These are phyloP conservation scores for Epinephelus cyanopodus DNA, from an alignment of 2,113 vertebrate genomes.

Conservation along the genomic window DNA sequence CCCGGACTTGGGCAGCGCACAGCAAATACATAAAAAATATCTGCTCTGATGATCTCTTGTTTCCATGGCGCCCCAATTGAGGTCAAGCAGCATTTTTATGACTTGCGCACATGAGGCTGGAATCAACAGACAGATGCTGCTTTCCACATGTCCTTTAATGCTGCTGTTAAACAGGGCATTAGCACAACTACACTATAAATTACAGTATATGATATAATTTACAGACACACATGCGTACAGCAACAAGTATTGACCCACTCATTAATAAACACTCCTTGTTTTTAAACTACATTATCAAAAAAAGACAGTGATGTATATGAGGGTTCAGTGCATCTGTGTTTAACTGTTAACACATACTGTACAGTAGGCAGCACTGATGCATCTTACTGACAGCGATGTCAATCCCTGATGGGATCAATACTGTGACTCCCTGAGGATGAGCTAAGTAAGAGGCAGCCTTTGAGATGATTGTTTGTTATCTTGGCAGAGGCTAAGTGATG, in stretches of 20 bases:
- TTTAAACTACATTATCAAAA: background rate
- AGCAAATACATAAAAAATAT: background rate
- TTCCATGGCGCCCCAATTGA: slow-evolving; percentile 78
- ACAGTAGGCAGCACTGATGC: background rate
- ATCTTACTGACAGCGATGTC: background rate
- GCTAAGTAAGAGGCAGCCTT: slow-evolving; percentile 58
- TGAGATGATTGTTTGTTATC: slow-evolving; percentile 53
- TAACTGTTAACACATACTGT: slow-evolving; percentile 7
- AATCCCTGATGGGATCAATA: slow-evolving; percentile 50
- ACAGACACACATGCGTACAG: background rate
- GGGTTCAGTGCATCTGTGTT: too few relatives aligned
- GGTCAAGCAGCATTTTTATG: slow-evolving; percentile 74
- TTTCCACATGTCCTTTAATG: slow-evolving; percentile 27
- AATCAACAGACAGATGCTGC: slow-evolving; percentile 75
- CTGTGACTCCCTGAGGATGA: slow-evolving; percentile 41
- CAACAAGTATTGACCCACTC: background rate
- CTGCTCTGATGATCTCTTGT: slow-evolving; percentile 33
- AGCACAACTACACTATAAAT: slow-evolving; percentile 26
- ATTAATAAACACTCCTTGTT: background rate
- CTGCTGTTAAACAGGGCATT: slow-evolving; percentile 65
- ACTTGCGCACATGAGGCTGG: slow-evolving; percentile 66
- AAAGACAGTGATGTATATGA: background rate
- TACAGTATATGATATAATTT: background rate
- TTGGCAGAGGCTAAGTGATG: slow-evolving; percentile 37
- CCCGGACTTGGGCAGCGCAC: background rate